Conservation (phyloP, 1,140 invertebrate genomes). For the Bombus vancouverensis region DNA sequence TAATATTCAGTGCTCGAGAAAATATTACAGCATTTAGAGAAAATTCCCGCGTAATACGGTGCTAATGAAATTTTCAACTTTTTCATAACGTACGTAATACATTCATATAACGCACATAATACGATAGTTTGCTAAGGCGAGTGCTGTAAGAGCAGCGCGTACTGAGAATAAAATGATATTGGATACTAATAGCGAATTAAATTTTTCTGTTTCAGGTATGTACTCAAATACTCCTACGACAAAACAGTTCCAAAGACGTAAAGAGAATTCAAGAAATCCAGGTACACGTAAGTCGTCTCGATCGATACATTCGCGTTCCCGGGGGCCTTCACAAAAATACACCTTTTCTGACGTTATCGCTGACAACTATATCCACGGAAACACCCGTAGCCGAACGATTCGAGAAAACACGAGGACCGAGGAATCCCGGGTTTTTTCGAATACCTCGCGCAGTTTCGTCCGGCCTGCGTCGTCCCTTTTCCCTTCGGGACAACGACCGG, state of each 20-base stretch:
- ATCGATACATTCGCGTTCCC: not conserved
- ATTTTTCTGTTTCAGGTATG: constrained; percentile 39
- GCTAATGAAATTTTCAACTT: no score
- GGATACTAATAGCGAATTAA: not conserved
- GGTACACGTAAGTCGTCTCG: constrained; percentile 7
- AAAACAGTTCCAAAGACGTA: not conserved
- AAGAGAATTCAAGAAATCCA: not conserved
- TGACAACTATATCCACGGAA: constrained; percentile 44
- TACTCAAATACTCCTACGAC: not conserved
- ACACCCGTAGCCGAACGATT: not conserved
- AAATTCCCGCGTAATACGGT: no score
- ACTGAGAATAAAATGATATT: not conserved
- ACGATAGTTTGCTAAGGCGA: not conserved
- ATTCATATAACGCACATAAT: no score
- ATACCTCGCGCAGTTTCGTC: constrained; percentile 26
- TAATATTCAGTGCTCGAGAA: no score
- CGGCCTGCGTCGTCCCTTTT: not conserved
- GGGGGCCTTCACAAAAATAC: constrained; percentile 12
- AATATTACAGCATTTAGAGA: no score
- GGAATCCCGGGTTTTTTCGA: constrained; percentile 6
- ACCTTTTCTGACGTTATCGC: constrained; percentile 28
- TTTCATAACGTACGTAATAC: no score
- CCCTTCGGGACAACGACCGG: not conserved
- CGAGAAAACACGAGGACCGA: constrained; percentile 32
- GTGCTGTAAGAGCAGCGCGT: not conserved